Base-by-base conservation (phyloP, 1,140 invertebrate species). In the Lethocerus indicus region DNA sequence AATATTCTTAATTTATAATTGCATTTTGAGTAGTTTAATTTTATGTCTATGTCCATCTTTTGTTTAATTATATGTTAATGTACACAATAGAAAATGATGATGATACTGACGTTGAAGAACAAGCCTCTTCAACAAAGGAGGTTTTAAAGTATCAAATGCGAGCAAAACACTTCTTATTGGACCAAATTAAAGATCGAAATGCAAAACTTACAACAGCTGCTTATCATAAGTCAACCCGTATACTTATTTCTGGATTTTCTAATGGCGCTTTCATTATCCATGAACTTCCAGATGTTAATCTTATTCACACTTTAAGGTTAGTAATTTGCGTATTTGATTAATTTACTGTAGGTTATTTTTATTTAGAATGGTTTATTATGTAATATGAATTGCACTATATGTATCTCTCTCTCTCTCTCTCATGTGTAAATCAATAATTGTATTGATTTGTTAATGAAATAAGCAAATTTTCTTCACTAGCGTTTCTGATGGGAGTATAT, bases 231-330 rank as follows among this genome's bases (percentile, higher is more conserved):
- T 64, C 71, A 6, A 79, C 76, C 12, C 79, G 80, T 61, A 75
- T 96, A 47, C 67, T 96, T 32, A 79, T 91, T 1, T 77, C 81
- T 48, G 87, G 83, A 7, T 91, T 85, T 58, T 77, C 73, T 25
- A 81, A 75, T 61, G 89, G 89, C 7, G 67, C 75, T 14, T 96
- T 97, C 67, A 83, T 85, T 59, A 68, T 98, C 1, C 85, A 95
- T 58, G 89, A 96, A 65, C 74, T 96, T 68, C 91, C 92, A 5
- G 86, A 91, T 32, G 84, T 89, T 21, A 92, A 81, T 62, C 67
- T 92, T 47, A 89, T 97, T 48, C 89, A 96, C 68, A 90, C 87
- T 2, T 68, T 96, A 4, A 77, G 70, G 76, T 79, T 67, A 27
- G 47, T 42, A 21, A 24, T n/a, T 27, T 44, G 12, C 20, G 13